Evolutionary conservation across 30 jellyfish, hydroid and myxozoan genomes (phyloP).

Genomic region (Aurelia coerulea): DNA sequence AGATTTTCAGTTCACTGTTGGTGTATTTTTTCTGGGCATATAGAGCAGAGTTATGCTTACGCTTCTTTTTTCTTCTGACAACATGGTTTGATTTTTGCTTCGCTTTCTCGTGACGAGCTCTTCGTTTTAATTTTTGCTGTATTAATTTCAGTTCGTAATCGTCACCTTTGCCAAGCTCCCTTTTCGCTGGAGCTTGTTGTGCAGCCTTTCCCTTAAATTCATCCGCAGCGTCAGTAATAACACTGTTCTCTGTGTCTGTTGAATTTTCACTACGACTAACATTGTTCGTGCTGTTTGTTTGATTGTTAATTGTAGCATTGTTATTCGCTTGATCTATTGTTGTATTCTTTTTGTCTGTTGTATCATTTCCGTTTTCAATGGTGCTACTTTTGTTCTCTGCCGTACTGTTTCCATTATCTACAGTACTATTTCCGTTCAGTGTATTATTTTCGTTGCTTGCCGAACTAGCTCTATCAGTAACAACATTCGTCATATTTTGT

Average conservation of each 20-base stretch:
- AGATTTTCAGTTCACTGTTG: constrained; percentile 13
- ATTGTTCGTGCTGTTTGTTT: not conserved
- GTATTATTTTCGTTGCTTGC: not conserved
- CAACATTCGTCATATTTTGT: not conserved
- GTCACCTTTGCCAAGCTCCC: constrained; percentile 1
- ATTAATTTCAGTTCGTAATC: not conserved
- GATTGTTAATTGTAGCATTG: not conserved
- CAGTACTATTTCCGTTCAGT: not conserved
- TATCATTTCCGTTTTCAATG: not conserved
- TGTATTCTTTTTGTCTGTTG: not conserved
- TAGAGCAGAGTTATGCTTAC: not conserved
- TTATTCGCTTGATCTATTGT: constrained; percentile 2
- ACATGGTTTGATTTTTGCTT: not conserved
- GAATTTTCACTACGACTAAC: not conserved
- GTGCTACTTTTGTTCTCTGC: not conserved
- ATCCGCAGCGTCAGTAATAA: constrained; percentile 11
- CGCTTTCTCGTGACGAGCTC: not conserved
- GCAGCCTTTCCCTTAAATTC: constrained; percentile 6
- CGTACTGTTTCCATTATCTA: not conserved
- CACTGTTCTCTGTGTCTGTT: not conserved
- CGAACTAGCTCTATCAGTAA: constrained; percentile 13
- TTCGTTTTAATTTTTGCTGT: not conserved
- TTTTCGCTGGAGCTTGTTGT: constrained; percentile 1
- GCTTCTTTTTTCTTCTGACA: not conserved
- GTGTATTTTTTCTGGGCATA: constrained; percentile 19